Base-by-base conservation (phyloP, 2,888 invertebrate species). In the Thera obeliscata region DNA sequence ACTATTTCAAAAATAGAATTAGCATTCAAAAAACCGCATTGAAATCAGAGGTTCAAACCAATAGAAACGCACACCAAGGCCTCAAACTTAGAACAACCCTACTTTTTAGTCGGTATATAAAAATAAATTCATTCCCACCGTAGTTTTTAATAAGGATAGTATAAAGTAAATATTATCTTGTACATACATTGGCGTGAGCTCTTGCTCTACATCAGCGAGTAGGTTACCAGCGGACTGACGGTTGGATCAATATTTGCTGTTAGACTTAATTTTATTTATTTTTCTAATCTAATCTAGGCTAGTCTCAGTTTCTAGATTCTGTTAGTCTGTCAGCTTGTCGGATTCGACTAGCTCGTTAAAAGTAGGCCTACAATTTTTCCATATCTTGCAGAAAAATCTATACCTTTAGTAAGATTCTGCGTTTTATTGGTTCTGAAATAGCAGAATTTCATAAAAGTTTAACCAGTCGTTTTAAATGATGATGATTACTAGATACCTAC, bases 131-230 rank as follows among this genome's bases (percentile, higher is more conserved):
- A 22, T 22, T 5, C 50, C 50, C 6, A 11, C 5, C 3, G 11
- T 33, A 54, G 22, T 35, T 55, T 36, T 36, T 55, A 4, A 38
- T 38, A 38, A 38, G 3, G 2, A n/a, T 48, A 48, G 3, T 48
- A 3, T 3, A 48, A 3, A 49, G 22, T 22, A 22, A n/a, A 12
- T 12, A 6, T 49, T 9, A 8, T 54, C 3, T 35, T 35, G 33
- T 54, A 35, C 9, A 35, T 6, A 12, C 6, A 54, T 9, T 54
- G 7, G 36, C 38, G 41, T 22, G 9, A 33, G 52, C 61, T 61
- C 61, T 46, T 46, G 43, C n/a, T 48, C 38, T 62, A 36, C 7
- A 55, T 33, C 49, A 48, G 48, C 36, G 38, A 56, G 38, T 36
- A 56, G 56, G 35, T 61, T 33, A 49, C 56, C 3, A 33, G 57